Evolutionary conservation across 2,888 invertebrate species (phyloP), one percentile per base, ranked within the genome.

Genomic region (Desoria tigrina): DNA sequence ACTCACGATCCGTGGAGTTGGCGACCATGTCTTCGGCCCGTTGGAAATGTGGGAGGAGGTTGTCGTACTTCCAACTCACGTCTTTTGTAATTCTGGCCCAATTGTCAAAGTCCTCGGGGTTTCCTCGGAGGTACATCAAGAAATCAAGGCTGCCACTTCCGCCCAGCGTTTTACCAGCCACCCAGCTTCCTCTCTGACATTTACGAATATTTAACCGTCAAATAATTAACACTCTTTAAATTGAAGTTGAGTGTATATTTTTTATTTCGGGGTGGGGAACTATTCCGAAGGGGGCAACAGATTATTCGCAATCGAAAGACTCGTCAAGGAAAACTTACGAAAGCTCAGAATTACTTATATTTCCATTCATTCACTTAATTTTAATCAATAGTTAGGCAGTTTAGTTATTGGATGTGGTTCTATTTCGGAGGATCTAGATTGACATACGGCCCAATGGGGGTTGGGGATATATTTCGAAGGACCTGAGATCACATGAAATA

Each of bases 91-190:
- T 62, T 24, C 66, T 63, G 4, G 32, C 54, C 67, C 66, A 70
- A 26, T 65, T 49, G 4, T 70, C 67, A 26, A 62, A 67, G 32
- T 70, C 70, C 16, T 37, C 28, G 0, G 65, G 65, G 23, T 54
- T 54, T 32, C 70, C 70, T 39, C 66, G 56, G 16, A 69, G 24
- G 23, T 69, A 66, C 16, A 37, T 63, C 16, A 69, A 14, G 23
- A 61, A 70, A 51, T 70, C 63, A 7, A 70, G 54, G 32, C 64
- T 66, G 3, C 69, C 59, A 6, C 61, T 56, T 6, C 70, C 70
- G 11, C 70, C 70, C 6, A 70, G 62, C 9, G 55, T 62, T 50
- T 62, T 61, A 1, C 70, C 67, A 23, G 45, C n/a, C 23, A 16
- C n/a, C 45, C 4, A 45, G 7, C 7, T 45, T 4, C 7, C 16